A percentile compares a stretch with the other conserved stretches of the same genome.
Evolutionary conservation across 2,797 vertebrate genomes (phyloP).

Genomic region (Sarcophilus harrisii): DNA sequence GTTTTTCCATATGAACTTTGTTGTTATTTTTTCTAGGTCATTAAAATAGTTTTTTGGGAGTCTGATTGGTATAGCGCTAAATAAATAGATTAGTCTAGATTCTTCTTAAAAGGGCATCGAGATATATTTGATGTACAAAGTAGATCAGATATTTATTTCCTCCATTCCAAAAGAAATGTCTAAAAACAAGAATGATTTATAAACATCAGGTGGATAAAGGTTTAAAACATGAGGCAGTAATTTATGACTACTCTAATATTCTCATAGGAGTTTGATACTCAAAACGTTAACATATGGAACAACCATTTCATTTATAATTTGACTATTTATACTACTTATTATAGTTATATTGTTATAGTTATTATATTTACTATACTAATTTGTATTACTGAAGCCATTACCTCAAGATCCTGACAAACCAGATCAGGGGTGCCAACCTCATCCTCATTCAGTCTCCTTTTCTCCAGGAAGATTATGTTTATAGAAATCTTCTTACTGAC

Average conservation of each 20-base stretch:
- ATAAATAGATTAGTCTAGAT: too few relatives aligned
- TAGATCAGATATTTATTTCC: neutral
- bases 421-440: neutral
- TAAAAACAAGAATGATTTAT: neutral
- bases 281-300: neutral
- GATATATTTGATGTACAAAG: neutral
- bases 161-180: neutral
- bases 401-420: neutral
- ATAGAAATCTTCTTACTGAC: neutral
- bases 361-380: too few relatives aligned
- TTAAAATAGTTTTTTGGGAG: too few relatives aligned
- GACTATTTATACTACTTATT: neutral
- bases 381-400: neutral
- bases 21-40: too few relatives aligned
- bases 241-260: neutral
- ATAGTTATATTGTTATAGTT: too few relatives aligned
- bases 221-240: neutral
- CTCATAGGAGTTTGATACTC: neutral
- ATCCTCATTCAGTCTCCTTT: neutral
- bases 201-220: neutral
- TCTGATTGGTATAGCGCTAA: too few relatives aligned
- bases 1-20: too few relatives aligned
- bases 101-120: neutral
- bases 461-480: neutral
- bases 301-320: neutral